Evolutionary conservation across 2,797 vertebrate species (phyloP).

Genomic region (Ptychadena robeensis): DNA sequence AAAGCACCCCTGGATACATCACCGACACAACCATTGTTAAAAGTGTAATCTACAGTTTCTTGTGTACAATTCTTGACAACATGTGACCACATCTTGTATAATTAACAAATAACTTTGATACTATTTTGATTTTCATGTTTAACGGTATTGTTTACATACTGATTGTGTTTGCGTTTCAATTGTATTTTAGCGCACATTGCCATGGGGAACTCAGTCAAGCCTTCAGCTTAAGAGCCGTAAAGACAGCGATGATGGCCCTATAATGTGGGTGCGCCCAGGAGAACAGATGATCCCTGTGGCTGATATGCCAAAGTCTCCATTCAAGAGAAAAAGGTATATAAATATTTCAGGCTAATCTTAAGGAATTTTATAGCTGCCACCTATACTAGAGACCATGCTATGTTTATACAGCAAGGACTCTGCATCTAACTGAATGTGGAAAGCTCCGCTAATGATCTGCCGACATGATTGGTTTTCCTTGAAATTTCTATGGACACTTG

Average conservation of each 20-base stretch:
- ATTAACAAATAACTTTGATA: neutral
- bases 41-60: too few relatives aligned
- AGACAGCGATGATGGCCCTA: slow-evolving; percentile 96
- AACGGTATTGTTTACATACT: slow-evolving; percentile 22
- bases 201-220: slow-evolving; percentile 94
- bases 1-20: too few relatives aligned
- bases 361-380: too few relatives aligned
- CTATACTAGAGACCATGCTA: too few relatives aligned
- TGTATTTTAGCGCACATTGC: slow-evolving; percentile 85
- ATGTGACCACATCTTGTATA: neutral
- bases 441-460: too few relatives aligned
- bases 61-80: too few relatives aligned
- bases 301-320: slow-evolving; percentile 98
- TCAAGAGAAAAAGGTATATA: slow-evolving; percentile 94
- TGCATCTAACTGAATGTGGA: too few relatives aligned
- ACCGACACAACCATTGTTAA: too few relatives aligned
- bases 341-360: neutral
- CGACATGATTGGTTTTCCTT: too few relatives aligned
- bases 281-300: slow-evolving; percentile 99
- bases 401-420: too few relatives aligned
- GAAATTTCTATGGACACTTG: too few relatives aligned
- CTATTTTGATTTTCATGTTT: slow-evolving; percentile 4
- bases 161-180: slow-evolving; percentile 24
- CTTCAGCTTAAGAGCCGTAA: slow-evolving; percentile 87
- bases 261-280: slow-evolving; percentile 98